A percentile compares a stretch with the other conserved stretches of the same genome.
Evolutionary conservation across 2,888 invertebrate genomes (phyloP).

Genomic region (Idaea biselata): DNA sequence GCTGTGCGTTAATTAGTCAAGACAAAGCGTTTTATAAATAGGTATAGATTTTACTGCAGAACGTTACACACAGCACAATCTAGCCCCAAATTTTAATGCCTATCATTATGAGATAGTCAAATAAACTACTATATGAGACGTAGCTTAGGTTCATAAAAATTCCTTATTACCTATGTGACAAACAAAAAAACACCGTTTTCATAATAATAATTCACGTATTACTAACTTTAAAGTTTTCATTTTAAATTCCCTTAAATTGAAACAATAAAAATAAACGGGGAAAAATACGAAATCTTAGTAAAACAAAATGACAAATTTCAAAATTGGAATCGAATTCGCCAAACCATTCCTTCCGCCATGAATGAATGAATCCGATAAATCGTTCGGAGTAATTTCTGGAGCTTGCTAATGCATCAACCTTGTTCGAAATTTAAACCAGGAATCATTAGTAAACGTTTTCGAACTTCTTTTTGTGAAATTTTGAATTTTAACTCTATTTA

Average conservation of each 20-base stretch:
- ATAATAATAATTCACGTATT: too few relatives aligned
- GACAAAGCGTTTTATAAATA: too few relatives aligned
- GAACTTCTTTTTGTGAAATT: not conserved
- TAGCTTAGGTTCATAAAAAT: too few relatives aligned
- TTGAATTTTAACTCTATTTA: not conserved
- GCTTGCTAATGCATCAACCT: slow-evolving; percentile 1
- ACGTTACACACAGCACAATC: too few relatives aligned
- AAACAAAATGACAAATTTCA: slow-evolving; percentile 10
- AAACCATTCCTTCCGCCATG: not conserved
- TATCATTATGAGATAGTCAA: too few relatives aligned
- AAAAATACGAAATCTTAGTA: not conserved
- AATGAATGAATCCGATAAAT: not conserved
- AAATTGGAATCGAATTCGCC: not conserved
- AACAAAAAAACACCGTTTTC: too few relatives aligned
- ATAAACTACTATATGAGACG: too few relatives aligned
- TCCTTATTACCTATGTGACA: too few relatives aligned
- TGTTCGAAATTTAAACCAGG: not conserved
- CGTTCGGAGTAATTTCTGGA: not conserved
- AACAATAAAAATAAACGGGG: not conserved
- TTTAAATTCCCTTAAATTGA: not conserved
- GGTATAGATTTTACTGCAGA: too few relatives aligned
- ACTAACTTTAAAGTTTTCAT: too few relatives aligned
- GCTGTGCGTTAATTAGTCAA: too few relatives aligned
- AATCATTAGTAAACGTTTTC: not conserved
- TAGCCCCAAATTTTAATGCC: too few relatives aligned